phyloP scores from a whole-genome alignment of 2,888 invertebrate species.

The Prionchulus punctatus region DNA sequence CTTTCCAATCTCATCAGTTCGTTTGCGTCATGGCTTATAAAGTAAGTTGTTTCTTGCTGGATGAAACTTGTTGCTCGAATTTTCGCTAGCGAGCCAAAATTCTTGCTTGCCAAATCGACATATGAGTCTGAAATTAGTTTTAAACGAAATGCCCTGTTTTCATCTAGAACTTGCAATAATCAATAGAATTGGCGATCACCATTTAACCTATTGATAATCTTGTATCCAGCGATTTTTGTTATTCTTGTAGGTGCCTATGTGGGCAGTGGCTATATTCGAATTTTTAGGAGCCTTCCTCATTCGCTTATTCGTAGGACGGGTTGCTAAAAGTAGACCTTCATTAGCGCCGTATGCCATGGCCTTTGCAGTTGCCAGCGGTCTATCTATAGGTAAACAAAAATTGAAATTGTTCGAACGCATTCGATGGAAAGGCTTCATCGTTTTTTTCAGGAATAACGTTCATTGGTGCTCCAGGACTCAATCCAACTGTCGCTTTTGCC shows the following conservation, averaged over 20 bases:
- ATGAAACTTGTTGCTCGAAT: too few relatives aligned
- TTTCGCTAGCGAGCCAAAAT: too few relatives aligned
- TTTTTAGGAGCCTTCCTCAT: neutral
- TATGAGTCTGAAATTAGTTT: too few relatives aligned
- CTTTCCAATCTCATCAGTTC: slow-evolving; percentile 14
- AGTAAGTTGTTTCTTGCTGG: slow-evolving; percentile 12
- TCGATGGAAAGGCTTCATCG: neutral
- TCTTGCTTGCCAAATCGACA: too few relatives aligned
- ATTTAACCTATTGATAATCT: too few relatives aligned
- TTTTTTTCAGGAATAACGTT: slow-evolving; percentile 19
- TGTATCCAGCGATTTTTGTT: too few relatives aligned
- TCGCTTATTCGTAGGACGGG: neutral
- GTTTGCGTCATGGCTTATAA: slow-evolving; percentile 22
- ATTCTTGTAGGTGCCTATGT: neutral
- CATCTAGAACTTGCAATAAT: too few relatives aligned
- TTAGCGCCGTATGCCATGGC: neutral
- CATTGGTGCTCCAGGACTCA: slow-evolving; percentile 26
- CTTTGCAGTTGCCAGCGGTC: neutral
- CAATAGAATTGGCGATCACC: too few relatives aligned
- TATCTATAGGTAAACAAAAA: neutral
- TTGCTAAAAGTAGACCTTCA: neutral
- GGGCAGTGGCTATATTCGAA: neutral
- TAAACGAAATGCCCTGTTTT: too few relatives aligned
- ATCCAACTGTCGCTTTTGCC: slow-evolving; percentile 23
- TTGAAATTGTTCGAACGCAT: too few relatives aligned